phyloP scores from a whole-genome alignment of 2,797 vertebrate genomes.

The Craterocephalus amniculus region DNA sequence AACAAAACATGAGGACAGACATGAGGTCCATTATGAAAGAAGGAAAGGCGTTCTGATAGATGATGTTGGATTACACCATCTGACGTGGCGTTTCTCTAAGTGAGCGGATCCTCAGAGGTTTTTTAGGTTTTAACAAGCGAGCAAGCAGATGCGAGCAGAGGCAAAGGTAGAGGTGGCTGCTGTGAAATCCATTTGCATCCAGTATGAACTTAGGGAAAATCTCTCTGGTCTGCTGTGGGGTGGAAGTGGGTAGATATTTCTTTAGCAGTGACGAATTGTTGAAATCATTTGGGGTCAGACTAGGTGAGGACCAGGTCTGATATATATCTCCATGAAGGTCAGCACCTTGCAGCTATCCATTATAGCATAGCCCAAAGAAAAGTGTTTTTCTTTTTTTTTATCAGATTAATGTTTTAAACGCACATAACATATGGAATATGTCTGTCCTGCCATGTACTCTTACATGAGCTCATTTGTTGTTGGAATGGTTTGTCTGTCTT shows the following conservation, averaged over 20 bases:
- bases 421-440: slow-evolving; percentile 24
- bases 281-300: slow-evolving; percentile 24
- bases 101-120: slow-evolving; percentile 14
- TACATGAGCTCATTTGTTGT: slow-evolving; percentile 33
- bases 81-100: slow-evolving; percentile 51
- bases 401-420: slow-evolving; percentile 13
- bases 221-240: slow-evolving; percentile 47
- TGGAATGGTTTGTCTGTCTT: slow-evolving; percentile 47
- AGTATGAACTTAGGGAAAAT: slow-evolving; percentile 13
- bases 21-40: slow-evolving; percentile 19
- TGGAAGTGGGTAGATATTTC: slow-evolving; percentile 50
- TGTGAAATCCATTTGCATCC: slow-evolving; percentile 55
- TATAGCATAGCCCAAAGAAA: slow-evolving; percentile 1
- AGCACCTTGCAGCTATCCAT: not conserved
- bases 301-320: slow-evolving; percentile 16
- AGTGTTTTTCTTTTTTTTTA: not conserved
- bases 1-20: slow-evolving; percentile 49
- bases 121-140: slow-evolving; percentile 47
- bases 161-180: slow-evolving; percentile 26
- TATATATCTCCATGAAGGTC: slow-evolving; percentile 7
- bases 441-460: slow-evolving; percentile 29
- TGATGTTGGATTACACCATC: slow-evolving; percentile 11
- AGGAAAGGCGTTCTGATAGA: slow-evolving; percentile 37
- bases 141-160: slow-evolving; percentile 45
- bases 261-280: slow-evolving; percentile 41